phyloP scores from a whole-genome alignment of 2,797 vertebrate species.

The Crax fasciolata region DNA sequence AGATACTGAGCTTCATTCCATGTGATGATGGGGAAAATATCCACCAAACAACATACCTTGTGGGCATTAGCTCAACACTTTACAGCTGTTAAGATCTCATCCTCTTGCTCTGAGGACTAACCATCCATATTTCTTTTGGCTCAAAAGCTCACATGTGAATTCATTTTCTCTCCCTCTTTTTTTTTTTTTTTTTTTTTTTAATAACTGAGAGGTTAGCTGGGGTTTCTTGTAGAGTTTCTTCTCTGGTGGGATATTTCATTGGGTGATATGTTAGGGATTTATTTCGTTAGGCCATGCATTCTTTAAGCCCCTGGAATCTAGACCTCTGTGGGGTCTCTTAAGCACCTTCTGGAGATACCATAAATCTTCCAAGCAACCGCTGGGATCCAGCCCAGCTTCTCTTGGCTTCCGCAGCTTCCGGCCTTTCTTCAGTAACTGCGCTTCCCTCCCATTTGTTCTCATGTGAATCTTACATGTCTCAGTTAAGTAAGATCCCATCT shows the following conservation, averaged over 20 bases:
- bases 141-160: neutral
- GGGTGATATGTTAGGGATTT: conserved; percentile 14
- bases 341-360: conserved; percentile 40
- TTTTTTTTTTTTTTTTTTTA: neutral
- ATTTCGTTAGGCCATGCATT: neutral
- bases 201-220: neutral
- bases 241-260: conserved; percentile 2
- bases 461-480: accelerated
- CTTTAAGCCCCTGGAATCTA: conserved; percentile 42
- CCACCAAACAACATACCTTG: neutral
- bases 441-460: conserved; percentile 26
- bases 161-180: neutral
- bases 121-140: conserved; percentile 28
- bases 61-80: conserved; percentile 30
- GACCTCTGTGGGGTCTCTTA: conserved; percentile 30
- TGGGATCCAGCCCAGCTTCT: conserved; percentile 30
- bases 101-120: neutral
- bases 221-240: neutral
- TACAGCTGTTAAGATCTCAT: conserved; percentile 37
- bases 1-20: neutral
- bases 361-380: conserved; percentile 31
- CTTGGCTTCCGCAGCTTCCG: neutral
- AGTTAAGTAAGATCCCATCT: neutral
- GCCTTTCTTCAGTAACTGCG: conserved; percentile 15
- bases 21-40: neutral